Conservation (phyloP, 2,888 invertebrate species). For the Dicyrtoma fusca region DNA sequence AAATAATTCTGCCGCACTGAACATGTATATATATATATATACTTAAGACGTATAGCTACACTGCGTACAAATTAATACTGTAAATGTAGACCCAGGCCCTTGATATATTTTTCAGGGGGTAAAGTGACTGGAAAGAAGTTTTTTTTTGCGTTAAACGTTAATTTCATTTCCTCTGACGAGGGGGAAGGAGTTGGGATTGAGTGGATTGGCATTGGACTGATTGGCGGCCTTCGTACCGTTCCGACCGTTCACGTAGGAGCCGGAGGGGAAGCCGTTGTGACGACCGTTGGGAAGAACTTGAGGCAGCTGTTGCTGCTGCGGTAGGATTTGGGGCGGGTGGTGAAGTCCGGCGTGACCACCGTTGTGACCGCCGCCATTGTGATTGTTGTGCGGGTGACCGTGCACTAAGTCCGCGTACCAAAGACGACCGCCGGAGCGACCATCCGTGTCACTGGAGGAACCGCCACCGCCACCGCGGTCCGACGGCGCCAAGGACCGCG, state of each 20-base stretch:
- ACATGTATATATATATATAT: too few relatives aligned
- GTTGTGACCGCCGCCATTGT: constrained; percentile 17
- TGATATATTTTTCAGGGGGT: too few relatives aligned
- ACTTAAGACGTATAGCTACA: too few relatives aligned
- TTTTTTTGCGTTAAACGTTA: constrained; percentile 54
- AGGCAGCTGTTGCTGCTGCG: constrained; percentile 30
- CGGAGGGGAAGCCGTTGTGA: constrained; percentile 27
- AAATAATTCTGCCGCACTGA: too few relatives aligned
- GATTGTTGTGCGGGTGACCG: constrained; percentile 48
- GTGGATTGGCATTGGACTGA: constrained; percentile 10
- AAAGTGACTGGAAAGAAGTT: too few relatives aligned
- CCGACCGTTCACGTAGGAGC: constrained; percentile 28
- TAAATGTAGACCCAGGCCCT: too few relatives aligned
- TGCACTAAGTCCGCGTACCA: constrained; percentile 51
- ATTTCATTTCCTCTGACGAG: constrained; percentile 54
- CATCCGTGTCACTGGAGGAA: constrained; percentile 5
- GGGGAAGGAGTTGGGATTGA: constrained; percentile 44
- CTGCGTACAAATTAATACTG: too few relatives aligned
- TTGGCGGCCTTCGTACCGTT: constrained; percentile 6
- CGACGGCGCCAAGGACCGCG: constrained; percentile 34
- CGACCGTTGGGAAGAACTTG: constrained; percentile 35
- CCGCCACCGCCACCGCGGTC: constrained; percentile 38
- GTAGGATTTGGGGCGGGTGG: constrained; percentile 17
- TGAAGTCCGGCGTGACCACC: not conserved
- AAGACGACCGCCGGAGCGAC: constrained; percentile 17